Percentiles rank a stretch among this genome's conserved stretches.
These are phyloP conservation scores for Callospermophilus lateralis DNA, from an alignment of 2,113 vertebrate species.

Conservation along the genomic window DNA sequence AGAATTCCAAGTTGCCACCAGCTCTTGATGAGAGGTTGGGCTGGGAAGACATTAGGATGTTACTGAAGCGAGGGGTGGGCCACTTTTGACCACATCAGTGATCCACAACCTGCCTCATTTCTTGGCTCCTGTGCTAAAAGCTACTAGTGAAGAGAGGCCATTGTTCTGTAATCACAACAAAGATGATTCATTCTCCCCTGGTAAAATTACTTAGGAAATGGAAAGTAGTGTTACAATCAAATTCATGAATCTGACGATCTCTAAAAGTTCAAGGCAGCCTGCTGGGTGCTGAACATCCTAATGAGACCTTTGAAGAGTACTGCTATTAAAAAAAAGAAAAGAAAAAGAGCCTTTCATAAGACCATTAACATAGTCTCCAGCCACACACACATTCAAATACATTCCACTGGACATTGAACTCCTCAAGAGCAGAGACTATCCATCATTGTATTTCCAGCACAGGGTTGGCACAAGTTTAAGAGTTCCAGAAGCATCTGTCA, in stretches of 20 bases:
- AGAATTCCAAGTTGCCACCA: conserved; percentile 3
- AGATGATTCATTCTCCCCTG: conserved; percentile 49
- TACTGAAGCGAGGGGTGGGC: background rate
- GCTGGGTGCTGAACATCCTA: background rate
- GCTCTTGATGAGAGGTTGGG: background rate
- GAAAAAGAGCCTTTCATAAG: background rate
- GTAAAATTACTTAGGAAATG: conserved; percentile 34
- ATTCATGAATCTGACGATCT: conserved; percentile 57
- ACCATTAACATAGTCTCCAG: conserved; percentile 23
- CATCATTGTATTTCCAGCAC: background rate
- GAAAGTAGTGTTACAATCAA: conserved; percentile 48
- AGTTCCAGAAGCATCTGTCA: background rate
- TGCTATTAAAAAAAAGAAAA: background rate
- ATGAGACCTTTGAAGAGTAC: background rate
- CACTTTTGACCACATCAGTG: background rate
- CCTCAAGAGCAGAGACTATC: background rate
- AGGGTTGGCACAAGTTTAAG: background rate
- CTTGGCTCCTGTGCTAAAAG: conserved; percentile 7
- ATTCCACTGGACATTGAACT: background rate
- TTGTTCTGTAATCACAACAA: background rate
- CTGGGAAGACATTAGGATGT: background rate
- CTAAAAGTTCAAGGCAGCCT: conserved; percentile 43
- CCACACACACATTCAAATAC: conserved; percentile 41
- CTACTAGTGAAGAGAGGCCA: conserved; percentile 8
- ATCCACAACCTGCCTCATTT: conserved; percentile 6